Conservation (phyloP, 2,113 vertebrate species). For the Scatophagus argus region DNA sequence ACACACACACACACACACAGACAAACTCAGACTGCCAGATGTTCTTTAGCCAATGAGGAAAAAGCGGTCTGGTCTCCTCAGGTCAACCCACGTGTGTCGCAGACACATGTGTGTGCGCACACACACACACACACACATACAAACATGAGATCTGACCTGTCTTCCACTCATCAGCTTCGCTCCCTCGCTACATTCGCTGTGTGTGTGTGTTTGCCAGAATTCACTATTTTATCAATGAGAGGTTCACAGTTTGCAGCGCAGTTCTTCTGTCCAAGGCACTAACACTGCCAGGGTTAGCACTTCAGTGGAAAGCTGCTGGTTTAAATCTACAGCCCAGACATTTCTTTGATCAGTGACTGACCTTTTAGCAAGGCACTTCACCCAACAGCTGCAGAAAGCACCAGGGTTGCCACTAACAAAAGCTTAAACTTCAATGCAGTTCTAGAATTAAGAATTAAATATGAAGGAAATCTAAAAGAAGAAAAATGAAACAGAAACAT, state of each 20-base stretch:
- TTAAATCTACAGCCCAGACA: not conserved
- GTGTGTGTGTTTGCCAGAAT: conserved; percentile 22
- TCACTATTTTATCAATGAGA: conserved; percentile 56
- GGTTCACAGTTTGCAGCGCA: not conserved
- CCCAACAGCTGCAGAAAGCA: not conserved
- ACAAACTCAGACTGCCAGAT: conserved; percentile 74
- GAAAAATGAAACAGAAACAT: not conserved
- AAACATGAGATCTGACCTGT: conserved; percentile 27
- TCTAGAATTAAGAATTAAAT: too few species aligned
- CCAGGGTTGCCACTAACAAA: too few species aligned
- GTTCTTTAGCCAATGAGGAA: conserved; percentile 78
- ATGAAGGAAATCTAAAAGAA: not conserved
- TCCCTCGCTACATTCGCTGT: not conserved
- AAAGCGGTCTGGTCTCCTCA: conserved; percentile 63
- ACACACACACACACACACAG: conserved; percentile 59
- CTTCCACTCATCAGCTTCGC: conserved; percentile 24
- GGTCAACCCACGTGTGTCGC: conserved; percentile 68
- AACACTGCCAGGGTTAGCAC: not conserved
- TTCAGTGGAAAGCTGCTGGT: not conserved
- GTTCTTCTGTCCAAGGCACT: not conserved
- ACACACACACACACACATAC: conserved; percentile 11
- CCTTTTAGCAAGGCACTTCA: not conserved
- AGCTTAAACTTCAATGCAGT: too few species aligned
- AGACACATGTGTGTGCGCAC: conserved; percentile 8
- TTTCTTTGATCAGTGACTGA: not conserved